Conservation (phyloP, 2,888 invertebrate genomes). For the Lapara coniferarum region DNA sequence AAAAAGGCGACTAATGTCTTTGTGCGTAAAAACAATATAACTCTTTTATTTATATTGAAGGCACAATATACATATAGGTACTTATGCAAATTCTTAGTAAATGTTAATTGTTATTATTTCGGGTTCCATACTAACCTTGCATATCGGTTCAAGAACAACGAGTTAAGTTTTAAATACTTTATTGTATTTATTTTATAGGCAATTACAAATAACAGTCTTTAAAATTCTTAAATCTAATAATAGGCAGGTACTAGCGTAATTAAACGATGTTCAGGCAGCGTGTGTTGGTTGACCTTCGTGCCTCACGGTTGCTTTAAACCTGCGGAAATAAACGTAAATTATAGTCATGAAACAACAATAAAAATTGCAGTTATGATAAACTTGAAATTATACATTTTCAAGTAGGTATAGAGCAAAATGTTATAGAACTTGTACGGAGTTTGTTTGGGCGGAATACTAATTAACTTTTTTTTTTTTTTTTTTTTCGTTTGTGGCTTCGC, state of each 20-base stretch:
- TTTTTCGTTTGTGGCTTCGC: too few species aligned
- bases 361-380: not conserved
- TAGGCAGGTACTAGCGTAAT: constrained; percentile 15
- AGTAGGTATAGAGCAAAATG: not conserved
- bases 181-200: constrained; percentile 18
- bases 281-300: constrained; percentile 45
- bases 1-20: too few species aligned
- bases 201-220: constrained; percentile 25
- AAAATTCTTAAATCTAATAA: constrained; percentile 22
- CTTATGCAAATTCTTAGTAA: too few species aligned
- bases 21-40: too few species aligned
- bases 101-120: not conserved
- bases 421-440: too few species aligned
- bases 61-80: not conserved
- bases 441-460: too few species aligned
- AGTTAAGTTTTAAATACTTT: constrained; percentile 13
- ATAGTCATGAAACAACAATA: constrained; percentile 2
- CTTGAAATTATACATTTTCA: not conserved
- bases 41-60: not conserved
- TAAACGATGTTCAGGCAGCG: constrained; percentile 13
- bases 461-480: too few species aligned
- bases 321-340: constrained; percentile 36
- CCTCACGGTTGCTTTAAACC: constrained; percentile 54
- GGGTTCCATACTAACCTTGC: not conserved
- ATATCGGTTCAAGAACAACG: constrained; percentile 12